Evolutionary conservation across 2,113 vertebrate genomes (phyloP), one percentile per base, ranked within the genome.

Genomic region (Astur gentilis): DNA sequence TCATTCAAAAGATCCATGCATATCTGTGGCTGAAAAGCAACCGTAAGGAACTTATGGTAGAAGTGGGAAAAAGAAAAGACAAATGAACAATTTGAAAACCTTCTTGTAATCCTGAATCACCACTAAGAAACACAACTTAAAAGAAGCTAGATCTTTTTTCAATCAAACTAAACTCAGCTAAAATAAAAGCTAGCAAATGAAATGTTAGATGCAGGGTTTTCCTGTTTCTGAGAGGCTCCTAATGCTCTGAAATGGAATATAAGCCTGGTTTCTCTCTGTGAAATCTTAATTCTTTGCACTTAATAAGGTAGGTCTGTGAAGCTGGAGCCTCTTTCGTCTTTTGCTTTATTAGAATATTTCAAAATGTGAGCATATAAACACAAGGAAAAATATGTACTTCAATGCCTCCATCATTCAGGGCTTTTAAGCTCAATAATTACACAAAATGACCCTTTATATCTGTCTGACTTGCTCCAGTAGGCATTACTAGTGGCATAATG

Each of bases 401-500:
- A 14, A 73, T 78, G 79, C 67, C 45, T 78, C 42, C 42, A 47
- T 83, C 8, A 0, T 89, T 90, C 72, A 87, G 77, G 38, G 73
- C 57, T 94, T 91, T 94, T 93, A 94, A 93, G 71, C 76, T 84
- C 67, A 94, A 18, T 93, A 89, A 95, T 95, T 93, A 95, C 60
- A 95, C 50, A 94, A 95, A 97, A 88, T 65, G 79, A 97, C 88
- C 83, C 90, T 94, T 94, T 94, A 36, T 89, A 94, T 94, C 95
- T 92, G 54, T 90, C 94, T 93, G 90, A 93, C 83, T 95, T 92
- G 65, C 67, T 96, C 50, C 88, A 89, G 72, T 23, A 90, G 57
- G 64, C 83, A 93, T 89, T 95, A 92, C 79, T 80, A 96, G 64
- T 0, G 0, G 72, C 67, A 91, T 81, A 94, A 93, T 75, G 76